Evolutionary conservation across 2,113 vertebrate genomes (phyloP).

Genomic region (Gobio gobio): DNA sequence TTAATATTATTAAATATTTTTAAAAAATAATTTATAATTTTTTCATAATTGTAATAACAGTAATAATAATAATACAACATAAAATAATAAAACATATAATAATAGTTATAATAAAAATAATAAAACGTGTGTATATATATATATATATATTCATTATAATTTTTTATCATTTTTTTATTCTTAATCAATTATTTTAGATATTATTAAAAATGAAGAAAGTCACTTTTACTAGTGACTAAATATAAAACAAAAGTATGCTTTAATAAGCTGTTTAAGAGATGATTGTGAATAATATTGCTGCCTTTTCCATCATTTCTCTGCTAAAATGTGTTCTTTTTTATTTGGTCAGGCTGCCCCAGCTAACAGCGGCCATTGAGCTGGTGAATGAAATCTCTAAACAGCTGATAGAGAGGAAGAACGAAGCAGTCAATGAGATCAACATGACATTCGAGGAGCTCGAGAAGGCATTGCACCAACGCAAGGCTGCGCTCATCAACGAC

Average conservation of each 20-base stretch:
- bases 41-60: too few species aligned
- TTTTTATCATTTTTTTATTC: too few species aligned
- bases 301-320: not conserved
- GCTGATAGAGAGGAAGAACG: slow-evolving; percentile 85
- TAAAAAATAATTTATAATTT: too few species aligned
- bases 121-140: too few species aligned
- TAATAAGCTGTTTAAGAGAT: not conserved
- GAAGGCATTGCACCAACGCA: slow-evolving; percentile 84
- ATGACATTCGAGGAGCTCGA: slow-evolving; percentile 91
- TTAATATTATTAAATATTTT: too few species aligned
- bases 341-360: slow-evolving; percentile 84
- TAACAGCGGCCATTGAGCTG: slow-evolving; percentile 86
- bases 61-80: too few species aligned
- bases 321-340: not conserved
- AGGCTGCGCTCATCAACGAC: slow-evolving; percentile 85
- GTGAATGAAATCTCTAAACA: slow-evolving; percentile 90
- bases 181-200: too few species aligned
- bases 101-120: too few species aligned
- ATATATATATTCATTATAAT: too few species aligned
- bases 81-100: too few species aligned
- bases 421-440: slow-evolving; percentile 86
- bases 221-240: not conserved
- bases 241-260: too few species aligned
- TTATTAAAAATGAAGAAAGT: too few species aligned
- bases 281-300: not conserved